Evolutionary conservation across 2,888 invertebrate species (phyloP), one percentile per base, ranked within the genome.

Genomic region (Siphlonurus alternatus): DNA sequence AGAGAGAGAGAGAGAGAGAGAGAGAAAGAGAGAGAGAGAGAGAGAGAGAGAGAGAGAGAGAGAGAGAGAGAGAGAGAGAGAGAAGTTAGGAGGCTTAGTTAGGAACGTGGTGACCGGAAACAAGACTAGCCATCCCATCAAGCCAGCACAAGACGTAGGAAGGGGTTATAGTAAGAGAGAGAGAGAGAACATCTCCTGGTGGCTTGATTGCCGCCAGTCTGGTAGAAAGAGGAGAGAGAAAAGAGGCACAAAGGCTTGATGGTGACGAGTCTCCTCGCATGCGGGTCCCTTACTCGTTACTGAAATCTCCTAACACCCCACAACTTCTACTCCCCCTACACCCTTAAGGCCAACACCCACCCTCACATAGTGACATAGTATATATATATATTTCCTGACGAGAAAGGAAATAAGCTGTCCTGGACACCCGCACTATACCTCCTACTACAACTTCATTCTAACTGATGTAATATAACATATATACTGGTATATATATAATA

Each of bases 321-420:
- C 38, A 38, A 5, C 38, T n/a, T 38, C 38, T 38, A 5, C 38
- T 38, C 38, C 5, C 38, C 15, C 5, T 15, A 5, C 38, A 38
- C 38, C 38, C 38, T 38, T 15, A 10, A 10, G 38, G 7, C 15
- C 38, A 38, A 38, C 38, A 38, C 5, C 38, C 38, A 38, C 38
- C 5, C 38, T 15, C 38, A 10, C 38, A n/a, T n/a, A 38, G 38
- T 15, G 15, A 38, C 38, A 38, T 5, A 38, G 15, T 38, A 38
- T 38, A 38, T 38, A 38, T 5, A 38, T 5, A 38, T 10, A 15
- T 10, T 10, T 10, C 5, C 38, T 5, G 38, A 38, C 38, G n/a
- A n/a, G n/a, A 38, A 15, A 38, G 66, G 65, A 66, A 66, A 65
- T 67, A 66, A 65, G 76, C 76, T 74, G 76, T 76, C 76, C 54